These are phyloP conservation scores for Flexamia atlantica DNA, from an alignment of 2,888 invertebrate genomes.

Conservation along the genomic window DNA sequence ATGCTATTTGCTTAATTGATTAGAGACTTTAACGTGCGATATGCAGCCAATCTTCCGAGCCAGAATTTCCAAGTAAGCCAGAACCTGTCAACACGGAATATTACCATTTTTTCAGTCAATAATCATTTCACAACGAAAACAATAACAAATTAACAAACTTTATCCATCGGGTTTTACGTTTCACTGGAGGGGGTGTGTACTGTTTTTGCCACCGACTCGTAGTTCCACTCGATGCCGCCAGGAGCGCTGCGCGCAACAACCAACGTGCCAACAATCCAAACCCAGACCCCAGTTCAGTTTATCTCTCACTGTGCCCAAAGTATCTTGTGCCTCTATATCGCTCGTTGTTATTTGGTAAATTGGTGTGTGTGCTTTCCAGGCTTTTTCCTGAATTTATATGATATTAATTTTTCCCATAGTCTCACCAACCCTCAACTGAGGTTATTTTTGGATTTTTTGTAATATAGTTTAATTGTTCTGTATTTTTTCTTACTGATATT, in stretches of 20 bases:
- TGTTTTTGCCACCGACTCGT: neutral
- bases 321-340: neutral
- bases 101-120: too few species aligned
- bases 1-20: too few species aligned
- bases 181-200: neutral
- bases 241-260: conserved; percentile 27
- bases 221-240: neutral
- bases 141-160: too few species aligned
- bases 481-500: too few species aligned
- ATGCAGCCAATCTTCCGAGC: too few species aligned
- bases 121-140: too few species aligned
- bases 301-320: neutral
- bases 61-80: too few species aligned
- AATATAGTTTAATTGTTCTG: too few species aligned
- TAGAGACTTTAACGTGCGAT: neutral
- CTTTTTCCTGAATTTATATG: neutral
- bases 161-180: too few species aligned
- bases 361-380: conserved; percentile 29
- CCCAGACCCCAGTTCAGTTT: conserved; percentile 23
- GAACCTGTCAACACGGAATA: too few species aligned
- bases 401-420: neutral
- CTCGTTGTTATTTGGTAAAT: conserved; percentile 18
- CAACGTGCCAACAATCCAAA: conserved; percentile 29
- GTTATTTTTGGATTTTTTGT: conserved; percentile 25
- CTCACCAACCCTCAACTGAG: neutral